These are phyloP conservation scores for Bedellia somnulentella DNA, from an alignment of 2,888 invertebrate species.

Conservation along the genomic window DNA sequence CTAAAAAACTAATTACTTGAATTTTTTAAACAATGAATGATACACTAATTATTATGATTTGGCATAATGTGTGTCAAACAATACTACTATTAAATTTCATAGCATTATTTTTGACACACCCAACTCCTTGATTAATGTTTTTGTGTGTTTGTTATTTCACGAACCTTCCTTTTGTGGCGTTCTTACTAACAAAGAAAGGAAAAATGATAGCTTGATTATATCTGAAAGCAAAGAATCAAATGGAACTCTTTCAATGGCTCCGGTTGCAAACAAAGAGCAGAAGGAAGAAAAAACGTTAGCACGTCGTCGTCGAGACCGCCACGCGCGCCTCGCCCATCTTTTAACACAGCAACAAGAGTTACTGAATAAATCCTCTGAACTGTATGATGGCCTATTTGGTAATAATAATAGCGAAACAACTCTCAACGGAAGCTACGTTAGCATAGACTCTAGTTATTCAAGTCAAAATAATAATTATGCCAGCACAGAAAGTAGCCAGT, in stretches of 20 bases:
- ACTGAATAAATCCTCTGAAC: conserved; percentile 27
- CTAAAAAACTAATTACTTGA: too few relatives aligned
- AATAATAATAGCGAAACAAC: conserved; percentile 7
- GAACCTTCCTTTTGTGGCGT: conserved; percentile 16
- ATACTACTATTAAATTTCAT: too few relatives aligned
- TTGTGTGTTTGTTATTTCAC: conserved; percentile 7
- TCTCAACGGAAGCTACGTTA: background rate
- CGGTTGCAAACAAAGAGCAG: conserved; percentile 41
- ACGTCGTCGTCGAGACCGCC: conserved; percentile 77
- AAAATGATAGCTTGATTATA: too few relatives aligned
- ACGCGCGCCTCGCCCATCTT: conserved; percentile 82
- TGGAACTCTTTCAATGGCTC: too few relatives aligned
- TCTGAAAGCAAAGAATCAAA: too few relatives aligned
- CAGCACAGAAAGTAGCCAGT: too few relatives aligned
- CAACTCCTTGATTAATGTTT: too few relatives aligned
- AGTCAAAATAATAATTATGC: conserved; percentile 6
- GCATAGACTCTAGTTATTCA: conserved; percentile 6
- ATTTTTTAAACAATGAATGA: too few relatives aligned
- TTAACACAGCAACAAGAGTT: conserved; percentile 79
- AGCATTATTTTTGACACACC: too few relatives aligned
- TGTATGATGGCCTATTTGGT: conserved; percentile 24
- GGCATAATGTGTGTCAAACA: too few relatives aligned
- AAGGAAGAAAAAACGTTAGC: conserved; percentile 82
- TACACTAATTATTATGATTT: too few relatives aligned
- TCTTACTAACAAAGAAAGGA: conserved; percentile 43